Evolutionary conservation across 2,797 vertebrate genomes (phyloP), one percentile per base, ranked within the genome.

Genomic region (Helostoma temminkii): DNA sequence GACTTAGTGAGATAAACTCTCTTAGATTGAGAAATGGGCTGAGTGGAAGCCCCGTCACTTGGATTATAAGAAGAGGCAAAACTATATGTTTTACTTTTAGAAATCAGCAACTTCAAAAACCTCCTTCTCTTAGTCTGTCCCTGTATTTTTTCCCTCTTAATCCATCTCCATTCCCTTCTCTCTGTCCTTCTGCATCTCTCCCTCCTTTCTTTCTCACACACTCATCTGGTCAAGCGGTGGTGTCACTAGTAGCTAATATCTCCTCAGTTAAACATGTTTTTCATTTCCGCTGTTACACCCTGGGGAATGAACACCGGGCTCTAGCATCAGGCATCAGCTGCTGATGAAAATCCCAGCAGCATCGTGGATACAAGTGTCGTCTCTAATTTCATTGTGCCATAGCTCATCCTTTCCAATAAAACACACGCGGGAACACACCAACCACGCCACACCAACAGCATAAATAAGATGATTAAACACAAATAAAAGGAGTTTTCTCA

Each of bases 241-340:
- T 77, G 60, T 64, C 75, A 79, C 76, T 43, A 75, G 70, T 56
- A 76, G 77, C 84, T 72, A 72, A 77, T 82, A 86, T 88, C 74
- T 72, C 32, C 80, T 60, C 83, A 75, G 81, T 92, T 89, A 83
- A 92, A 82, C 83, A 82, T 86, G 81, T 82, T 90, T 93, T 90
- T 91, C 81, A 92, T 93, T 93, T 91, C 90, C 83, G 73, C 82
- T 71, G 67, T 64, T 54, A 63, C 63, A 86, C 82, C 78, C 60
- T 11, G 41, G 88, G 82, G 89, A 83, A 76, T 6, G n/a, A 74
- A 52, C 45, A 57, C 71, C 59, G 73, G 47, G 71, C 65, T 79
- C 55, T 19, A 61, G 81, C 75, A 63, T 78, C 72, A 70, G 45
- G 54, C 71, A 5, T 32, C 54, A 60, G 66, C 81, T 84, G 75